Percentiles rank a stretch among this genome's conserved stretches.
phyloP scores from a whole-genome alignment of 2,113 vertebrate genomes.

The Daphoenositta chrysoptera region DNA sequence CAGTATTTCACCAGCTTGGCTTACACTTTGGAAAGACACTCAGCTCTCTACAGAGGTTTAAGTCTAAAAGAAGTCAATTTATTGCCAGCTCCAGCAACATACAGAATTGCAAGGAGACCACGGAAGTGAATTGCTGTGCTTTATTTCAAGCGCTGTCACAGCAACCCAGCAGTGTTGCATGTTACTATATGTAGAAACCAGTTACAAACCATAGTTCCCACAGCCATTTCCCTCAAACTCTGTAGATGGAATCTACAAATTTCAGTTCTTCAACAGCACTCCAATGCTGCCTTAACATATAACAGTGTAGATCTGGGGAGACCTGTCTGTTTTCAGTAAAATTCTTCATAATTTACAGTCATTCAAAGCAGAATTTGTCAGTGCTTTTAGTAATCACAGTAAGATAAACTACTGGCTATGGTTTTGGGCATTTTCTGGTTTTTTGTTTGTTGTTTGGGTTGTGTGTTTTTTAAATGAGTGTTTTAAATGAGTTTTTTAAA shows the following conservation, averaged over 20 bases:
- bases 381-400: background rate
- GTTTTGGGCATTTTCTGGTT: accelerated
- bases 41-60: background rate
- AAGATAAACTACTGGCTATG: background rate
- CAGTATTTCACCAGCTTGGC: background rate
- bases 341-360: background rate
- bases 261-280: background rate
- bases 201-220: background rate
- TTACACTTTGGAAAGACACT: background rate
- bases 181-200: background rate
- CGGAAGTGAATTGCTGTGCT: background rate
- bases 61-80: background rate
- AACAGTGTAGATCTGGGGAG: background rate
- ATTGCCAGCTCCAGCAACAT: background rate
- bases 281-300: background rate
- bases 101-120: background rate
- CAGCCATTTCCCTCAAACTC: background rate
- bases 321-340: background rate
- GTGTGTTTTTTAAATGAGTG: accelerated
- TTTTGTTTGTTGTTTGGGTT: background rate
- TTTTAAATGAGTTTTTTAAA: background rate
- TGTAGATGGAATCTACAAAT: background rate
- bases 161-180: background rate
- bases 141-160: conserved; percentile 8
- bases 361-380: background rate